Evolutionary conservation across 1,140 invertebrate species (phyloP).

Genomic region (Atta texana): DNA sequence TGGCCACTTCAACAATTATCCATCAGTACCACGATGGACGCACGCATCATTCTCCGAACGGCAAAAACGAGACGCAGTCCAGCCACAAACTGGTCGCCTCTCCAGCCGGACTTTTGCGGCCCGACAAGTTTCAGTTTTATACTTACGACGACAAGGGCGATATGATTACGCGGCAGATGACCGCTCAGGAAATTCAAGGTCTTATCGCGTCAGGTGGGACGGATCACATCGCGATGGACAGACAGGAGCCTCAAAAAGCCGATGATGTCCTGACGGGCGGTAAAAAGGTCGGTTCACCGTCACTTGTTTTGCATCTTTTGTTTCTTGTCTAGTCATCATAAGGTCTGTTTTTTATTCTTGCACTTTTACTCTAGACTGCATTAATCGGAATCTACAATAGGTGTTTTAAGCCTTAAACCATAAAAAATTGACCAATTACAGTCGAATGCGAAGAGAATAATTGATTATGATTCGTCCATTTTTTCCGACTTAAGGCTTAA

Average conservation of each 20-base stretch:
- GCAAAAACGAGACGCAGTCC: slow-evolving; percentile 71
- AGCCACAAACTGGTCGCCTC: slow-evolving; percentile 86
- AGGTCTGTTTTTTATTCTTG: no score
- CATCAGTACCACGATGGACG: slow-evolving; percentile 41
- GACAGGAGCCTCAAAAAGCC: slow-evolving; percentile 80
- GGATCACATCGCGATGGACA: slow-evolving; percentile 83
- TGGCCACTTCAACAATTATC: slow-evolving; percentile 88
- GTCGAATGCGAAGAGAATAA: no score
- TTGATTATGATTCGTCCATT: no score
- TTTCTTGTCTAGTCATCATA: not conserved
- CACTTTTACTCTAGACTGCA: no score
- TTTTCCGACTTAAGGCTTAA: no score
- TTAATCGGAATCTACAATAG: no score
- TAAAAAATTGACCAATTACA: no score
- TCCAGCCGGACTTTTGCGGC: slow-evolving; percentile 91
- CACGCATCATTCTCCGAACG: slow-evolving; percentile 81
- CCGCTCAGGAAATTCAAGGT: slow-evolving; percentile 92
- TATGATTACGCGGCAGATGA: slow-evolving; percentile 93
- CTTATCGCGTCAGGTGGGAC: slow-evolving; percentile 92
- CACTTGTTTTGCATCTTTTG: slow-evolving; percentile 19
- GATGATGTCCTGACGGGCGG: slow-evolving; percentile 76
- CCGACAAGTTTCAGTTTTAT: slow-evolving; percentile 94
- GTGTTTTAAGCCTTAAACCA: no score
- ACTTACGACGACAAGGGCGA: slow-evolving; percentile 93
- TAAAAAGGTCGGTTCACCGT: slow-evolving; percentile 71